Base-by-base conservation (phyloP, 2,113 vertebrate species). In the Meles meles region DNA sequence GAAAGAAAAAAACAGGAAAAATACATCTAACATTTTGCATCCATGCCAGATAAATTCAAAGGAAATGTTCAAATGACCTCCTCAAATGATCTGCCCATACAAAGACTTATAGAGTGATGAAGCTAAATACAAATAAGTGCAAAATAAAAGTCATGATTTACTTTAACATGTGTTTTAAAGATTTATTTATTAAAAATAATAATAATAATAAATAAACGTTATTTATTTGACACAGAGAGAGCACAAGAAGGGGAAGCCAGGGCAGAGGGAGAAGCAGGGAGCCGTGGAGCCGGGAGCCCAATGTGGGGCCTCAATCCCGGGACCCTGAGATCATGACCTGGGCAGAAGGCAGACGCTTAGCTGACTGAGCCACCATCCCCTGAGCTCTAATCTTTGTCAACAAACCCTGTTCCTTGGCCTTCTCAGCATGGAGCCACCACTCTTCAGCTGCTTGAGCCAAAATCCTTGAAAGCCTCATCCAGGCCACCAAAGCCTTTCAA, bases 11-110 rank as follows among this genome's bases (percentile, higher is more conserved):
- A 57, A 71, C 71, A 47, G 37, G n/a, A 67, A 67, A 42, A 92
- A 80, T 39, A 92, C 3, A 52, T 34, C 49, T 63, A 81, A 25
- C 44, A 94, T 63, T 91, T 52, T 23, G 74, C 17, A n/a, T 57
- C n/a, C 34, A 29, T 25, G 39, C 87, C 59, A 79, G 77, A 86
- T 27, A 96, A 93, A 63, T 90, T 80, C 90, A 91, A 74, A 88
- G n/a, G 61, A 79, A 79, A 94, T 4, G 29, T 31, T 89, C 59
- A 61, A 52, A 61, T 59, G 57, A 59, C 57, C 59, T 77, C 37
- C 76, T 88, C n/a, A 77, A 57, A 67, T 21, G 31, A 79, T 20
- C 52, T 47, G 9, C 25, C 82, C 57, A 74, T 37, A 65, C 57
- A 67, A 81, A 93, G 57, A n/a, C 57, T 42, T 5, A 69, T 3